Evolutionary conservation across 92 coral and sea anemone species (phyloP), one percentile per base, ranked within the genome.

Genomic region (Diadumene lineata): DNA sequence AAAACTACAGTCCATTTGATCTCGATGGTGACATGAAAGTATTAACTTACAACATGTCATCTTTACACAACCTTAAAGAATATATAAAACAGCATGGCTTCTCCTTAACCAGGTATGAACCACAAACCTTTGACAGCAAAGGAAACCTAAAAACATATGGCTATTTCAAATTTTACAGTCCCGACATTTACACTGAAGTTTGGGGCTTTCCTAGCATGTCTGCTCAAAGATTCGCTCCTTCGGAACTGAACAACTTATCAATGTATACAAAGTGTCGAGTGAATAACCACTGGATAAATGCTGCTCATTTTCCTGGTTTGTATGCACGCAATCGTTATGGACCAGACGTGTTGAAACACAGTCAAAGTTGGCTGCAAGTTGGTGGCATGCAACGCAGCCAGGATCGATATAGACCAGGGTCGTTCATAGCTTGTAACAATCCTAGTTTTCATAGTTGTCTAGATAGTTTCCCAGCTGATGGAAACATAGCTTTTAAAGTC

Each of bases 321-420:
- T 72, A 25, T 46, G 74, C 80, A 8, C 85, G 85, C 3, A 80
- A 80, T 64, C 71, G 84, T 13, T 80, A 80, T 69, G 84, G 84
- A n/a, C 66, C 33, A n/a, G 84, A 80, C 27, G 73, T 80, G 2
- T 58, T 60, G 22, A 80, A 80, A 46, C 84, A 80, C 53, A n/a
- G 72, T 34, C 84, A 80, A 28, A 74, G 77, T 56, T 80, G 84
- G 84, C 10, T 46, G 6, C 67, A 56, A 8, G 78, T 80, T 27
- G 51, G 32, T 1, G 72, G 72, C 11, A 71, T 16, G 55, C 23
- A 33, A 28, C 1, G 3, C 24, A 60, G 83, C 43, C 70, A 50
- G 56, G 57, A 11, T 19, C 22, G 28, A 3, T 79, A 79, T 60
- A 69, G 29, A 21, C 69, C 83, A 0, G 83, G 83, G 7, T 16